Base-by-base conservation (phyloP, 2,113 vertebrate species). In the Dicerorhinus sumatrensis region DNA sequence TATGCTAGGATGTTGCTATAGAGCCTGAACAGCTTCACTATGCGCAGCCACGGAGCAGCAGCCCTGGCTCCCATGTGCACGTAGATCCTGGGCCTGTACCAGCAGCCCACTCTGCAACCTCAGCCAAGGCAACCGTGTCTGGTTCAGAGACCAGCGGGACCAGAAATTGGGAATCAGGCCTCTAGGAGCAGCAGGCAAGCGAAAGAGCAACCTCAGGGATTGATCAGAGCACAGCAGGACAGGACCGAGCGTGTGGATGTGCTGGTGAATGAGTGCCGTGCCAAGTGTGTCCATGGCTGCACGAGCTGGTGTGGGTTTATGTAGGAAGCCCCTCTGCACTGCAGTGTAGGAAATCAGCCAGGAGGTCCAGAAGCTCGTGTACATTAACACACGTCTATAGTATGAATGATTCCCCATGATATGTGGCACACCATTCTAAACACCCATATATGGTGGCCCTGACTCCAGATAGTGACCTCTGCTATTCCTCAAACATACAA, bases 271-370 rank as follows among this genome's bases (percentile, higher is more conserved):
- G 5, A 75, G 42, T 29, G 25, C 60, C 7, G 1, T 27, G 51
- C 72, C n/a, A 9, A 2, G 36, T 6, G 23, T 39, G 56, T 23
- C 81, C 17, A 0, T 11, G n/a, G 27, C 42, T 16, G 0, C 48
- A 11, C 1, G 0, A 42, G 72, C 62, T 42, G 12, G 5, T 6
- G 0, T 20, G 5, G 27, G 36, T 54, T 46, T 33, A 2, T 10
- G 36, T 13, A 51, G 65, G n/a, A 36, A 39, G 25, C 9, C 6
- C 42, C 21, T 46, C 39, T 29, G 36, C 62, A 46, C 31, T 16
- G 42, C 23, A 46, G 14, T 70, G 46, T 10, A 70, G n/a, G n/a
- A 63, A 48, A 63, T 86, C 91, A 73, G 31, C 80, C 69, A 27
- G 51, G 27, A 62, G 83, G 67, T 31, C 56, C 27, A 63, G 60